A percentile compares a stretch with the other conserved stretches of the same genome.
Evolutionary conservation across 2,113 vertebrate species (phyloP).

Genomic region (Phaetusa simplex): DNA sequence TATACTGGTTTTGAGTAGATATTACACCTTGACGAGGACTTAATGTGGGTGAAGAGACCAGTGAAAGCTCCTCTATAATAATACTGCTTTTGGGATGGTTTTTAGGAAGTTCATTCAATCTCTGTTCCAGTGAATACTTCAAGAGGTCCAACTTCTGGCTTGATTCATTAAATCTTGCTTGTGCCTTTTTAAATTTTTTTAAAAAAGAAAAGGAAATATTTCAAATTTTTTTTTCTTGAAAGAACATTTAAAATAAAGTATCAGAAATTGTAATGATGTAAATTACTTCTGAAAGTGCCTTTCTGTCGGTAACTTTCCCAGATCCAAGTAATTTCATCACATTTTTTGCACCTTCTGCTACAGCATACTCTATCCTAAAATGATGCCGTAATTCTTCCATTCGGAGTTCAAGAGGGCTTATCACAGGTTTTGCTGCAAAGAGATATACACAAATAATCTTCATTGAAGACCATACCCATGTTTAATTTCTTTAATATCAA

Average conservation of each 20-base stretch:
- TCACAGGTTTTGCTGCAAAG: constrained; percentile 90
- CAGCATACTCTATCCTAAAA: constrained; percentile 96
- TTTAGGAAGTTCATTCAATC: constrained; percentile 92
- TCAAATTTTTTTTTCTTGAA: not conserved
- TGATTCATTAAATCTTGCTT: constrained; percentile 96
- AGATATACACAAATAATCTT: constrained; percentile 25
- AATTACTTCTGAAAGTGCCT: constrained; percentile 93
- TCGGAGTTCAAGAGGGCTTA: constrained; percentile 96
- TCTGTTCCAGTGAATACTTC: constrained; percentile 94
- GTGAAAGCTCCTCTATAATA: constrained; percentile 92
- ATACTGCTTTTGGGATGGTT: constrained; percentile 93
- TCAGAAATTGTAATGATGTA: not conserved
- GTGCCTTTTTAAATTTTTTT: constrained; percentile 76
- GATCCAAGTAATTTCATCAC: constrained; percentile 98
- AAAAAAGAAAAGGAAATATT: not conserved
- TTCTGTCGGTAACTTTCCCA: constrained; percentile 96
- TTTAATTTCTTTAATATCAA: constrained; percentile 13
- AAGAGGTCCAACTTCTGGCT: constrained; percentile 97
- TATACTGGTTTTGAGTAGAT: constrained; percentile 94
- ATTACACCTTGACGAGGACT: constrained; percentile 94
- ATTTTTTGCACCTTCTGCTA: constrained; percentile 98
- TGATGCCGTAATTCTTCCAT: constrained; percentile 98
- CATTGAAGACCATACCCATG: not conserved
- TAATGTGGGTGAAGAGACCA: constrained; percentile 88
- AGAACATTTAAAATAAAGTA: constrained; percentile 32